These are phyloP conservation scores for Distichodus sexfasciatus DNA, from an alignment of 2,797 vertebrate species.

Conservation along the genomic window DNA sequence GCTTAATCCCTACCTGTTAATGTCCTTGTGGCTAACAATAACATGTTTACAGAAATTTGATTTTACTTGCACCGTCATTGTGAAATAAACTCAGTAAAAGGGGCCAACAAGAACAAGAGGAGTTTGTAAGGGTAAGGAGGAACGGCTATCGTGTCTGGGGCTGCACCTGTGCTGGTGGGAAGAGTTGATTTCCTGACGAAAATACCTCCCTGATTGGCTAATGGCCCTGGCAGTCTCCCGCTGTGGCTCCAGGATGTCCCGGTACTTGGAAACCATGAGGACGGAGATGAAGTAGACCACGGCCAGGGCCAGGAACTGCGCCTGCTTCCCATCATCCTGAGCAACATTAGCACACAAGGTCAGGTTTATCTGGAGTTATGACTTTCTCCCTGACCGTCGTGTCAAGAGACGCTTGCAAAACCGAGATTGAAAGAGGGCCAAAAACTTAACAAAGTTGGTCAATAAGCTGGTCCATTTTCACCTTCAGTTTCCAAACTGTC, in stretches of 20 bases:
- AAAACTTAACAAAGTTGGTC: too few relatives aligned
- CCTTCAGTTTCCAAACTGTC: too few relatives aligned
- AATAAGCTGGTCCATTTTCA: too few relatives aligned
- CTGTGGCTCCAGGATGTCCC: constrained; percentile 96
- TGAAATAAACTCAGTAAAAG: too few relatives aligned
- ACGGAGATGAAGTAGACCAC: constrained; percentile 99
- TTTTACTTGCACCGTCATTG: too few relatives aligned
- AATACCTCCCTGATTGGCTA: constrained; percentile 89
- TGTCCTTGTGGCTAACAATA: too few relatives aligned
- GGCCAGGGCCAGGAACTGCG: constrained; percentile 95
- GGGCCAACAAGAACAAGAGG: too few relatives aligned
- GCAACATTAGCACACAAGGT: constrained; percentile 30
- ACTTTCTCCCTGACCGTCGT: neutral
- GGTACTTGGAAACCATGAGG: constrained; percentile 98
- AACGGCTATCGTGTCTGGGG: neutral
- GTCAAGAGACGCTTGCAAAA: neutral
- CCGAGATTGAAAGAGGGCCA: neutral
- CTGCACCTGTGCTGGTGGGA: constrained; percentile 94
- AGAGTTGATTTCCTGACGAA: constrained; percentile 97
- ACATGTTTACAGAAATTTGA: too few relatives aligned
- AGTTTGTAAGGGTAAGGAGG: too few relatives aligned
- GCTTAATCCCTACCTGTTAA: too few relatives aligned
- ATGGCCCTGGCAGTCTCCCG: constrained; percentile 88
- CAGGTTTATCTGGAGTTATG: neutral
- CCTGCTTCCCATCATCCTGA: constrained; percentile 98